These are phyloP conservation scores for Pristis pectinata DNA, from an alignment of 2,797 vertebrate species.

Conservation along the genomic window DNA sequence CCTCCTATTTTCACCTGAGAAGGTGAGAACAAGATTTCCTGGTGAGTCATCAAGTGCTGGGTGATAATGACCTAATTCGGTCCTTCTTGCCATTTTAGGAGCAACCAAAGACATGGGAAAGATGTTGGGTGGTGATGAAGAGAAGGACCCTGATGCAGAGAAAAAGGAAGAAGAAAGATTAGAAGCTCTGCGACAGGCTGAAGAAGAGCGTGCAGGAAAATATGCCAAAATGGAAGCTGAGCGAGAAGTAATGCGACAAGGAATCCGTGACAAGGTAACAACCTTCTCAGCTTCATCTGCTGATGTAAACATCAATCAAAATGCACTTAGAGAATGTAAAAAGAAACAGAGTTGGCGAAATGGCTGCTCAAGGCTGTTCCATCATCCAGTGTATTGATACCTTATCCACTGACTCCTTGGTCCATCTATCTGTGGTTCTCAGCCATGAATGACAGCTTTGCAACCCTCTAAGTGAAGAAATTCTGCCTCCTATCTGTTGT, in stretches of 20 bases:
- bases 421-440: no score
- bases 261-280: slow-evolving; percentile 90
- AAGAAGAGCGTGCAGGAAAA: slow-evolving; percentile 95
- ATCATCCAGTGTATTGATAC: no score
- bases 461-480: no score
- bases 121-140: slow-evolving; percentile 94
- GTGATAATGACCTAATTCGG: neutral
- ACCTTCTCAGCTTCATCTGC: neutral
- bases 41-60: neutral
- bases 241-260: slow-evolving; percentile 88
- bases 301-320: neutral
- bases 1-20: no score
- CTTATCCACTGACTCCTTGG: no score
- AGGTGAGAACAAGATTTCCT: neutral
- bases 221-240: slow-evolving; percentile 95
- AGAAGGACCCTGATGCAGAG: slow-evolving; percentile 92
- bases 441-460: no score
- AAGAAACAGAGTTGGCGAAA: no score
- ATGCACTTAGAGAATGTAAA: no score
- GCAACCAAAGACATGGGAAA: slow-evolving; percentile 99
- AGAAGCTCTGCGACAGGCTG: slow-evolving; percentile 89
- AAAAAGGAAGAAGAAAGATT: slow-evolving; percentile 96
- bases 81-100: slow-evolving; percentile 56
- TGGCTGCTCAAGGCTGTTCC: no score
- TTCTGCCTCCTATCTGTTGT: no score